Evolutionary conservation across 2,888 invertebrate species (phyloP), one percentile per base, ranked within the genome.

Genomic region (Embidobia sp.): DNA sequence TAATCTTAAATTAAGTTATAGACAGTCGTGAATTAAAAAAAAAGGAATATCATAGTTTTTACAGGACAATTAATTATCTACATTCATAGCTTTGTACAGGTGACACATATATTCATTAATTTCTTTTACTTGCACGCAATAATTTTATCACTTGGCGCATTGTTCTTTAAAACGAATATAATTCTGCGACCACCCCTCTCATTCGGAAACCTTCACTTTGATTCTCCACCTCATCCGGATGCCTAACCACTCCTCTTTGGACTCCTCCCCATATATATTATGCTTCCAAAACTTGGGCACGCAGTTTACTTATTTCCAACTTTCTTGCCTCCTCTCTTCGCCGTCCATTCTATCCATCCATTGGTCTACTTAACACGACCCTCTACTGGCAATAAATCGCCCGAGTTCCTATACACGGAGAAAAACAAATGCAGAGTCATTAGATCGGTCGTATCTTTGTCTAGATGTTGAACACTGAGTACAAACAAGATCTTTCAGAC

Each of bases 381-480:
- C 26, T 33, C n/a, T 13, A 15, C 7, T 7, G 42, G 19, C 40
- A 15, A 46, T 73, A 57, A 73, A 73, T 73, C 55, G 63, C 10
- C 13, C 37, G 19, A 15, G 59, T 63, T 63, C 37, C 37, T 44
- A 55, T 57, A 33, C 40, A 37, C 16, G 6, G 49, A 8, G 59
- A 61, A 72, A 77, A 72, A 72, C 70, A 77, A 77, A 72, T 66
- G 72, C 59, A 16, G 22, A 53, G 67, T 61, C 66, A 67, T 66
- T 53, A 83, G 84, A 85, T 85, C 85, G 84, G 81, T 82, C 81
- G 83, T 86, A 84, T 82, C 84, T 83, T 81, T 57, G 82, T 73
- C 74, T 77, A 79, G 79, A 81, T 70, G 77, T 61, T 40, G 46
- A 74, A 42, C 77, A 77, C 63, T 27, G 73, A 51, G 78, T 48